Percentiles rank a stretch among this genome's conserved stretches.
Conservation (phyloP, 2,888 invertebrate species). For the Drosophila pseudotakahashii region DNA sequence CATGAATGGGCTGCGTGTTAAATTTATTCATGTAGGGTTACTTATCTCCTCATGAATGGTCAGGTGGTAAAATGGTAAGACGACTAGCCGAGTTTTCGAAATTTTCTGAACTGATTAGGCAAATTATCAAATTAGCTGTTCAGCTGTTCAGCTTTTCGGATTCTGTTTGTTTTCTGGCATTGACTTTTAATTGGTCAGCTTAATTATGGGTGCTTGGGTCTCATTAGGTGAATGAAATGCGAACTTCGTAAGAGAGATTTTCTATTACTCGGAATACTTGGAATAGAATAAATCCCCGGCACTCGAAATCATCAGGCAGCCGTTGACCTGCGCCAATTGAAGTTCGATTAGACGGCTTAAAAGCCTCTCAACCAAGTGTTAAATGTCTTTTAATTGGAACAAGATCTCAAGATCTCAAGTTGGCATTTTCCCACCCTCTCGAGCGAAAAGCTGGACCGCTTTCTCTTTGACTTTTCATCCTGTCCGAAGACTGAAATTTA, state of each 20-base stretch:
- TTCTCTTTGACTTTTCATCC: slow-evolving; percentile 42
- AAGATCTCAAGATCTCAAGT: not conserved
- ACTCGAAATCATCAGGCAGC: slow-evolving; percentile 23
- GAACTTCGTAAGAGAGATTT: slow-evolving; percentile 1
- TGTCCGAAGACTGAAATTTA: slow-evolving; percentile 28
- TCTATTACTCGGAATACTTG: not conserved
- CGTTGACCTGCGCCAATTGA: slow-evolving; percentile 49
- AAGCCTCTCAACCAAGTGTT: not conserved
- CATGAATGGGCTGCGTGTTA: slow-evolving; percentile 39
- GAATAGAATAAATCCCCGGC: not conserved
- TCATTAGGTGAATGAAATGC: slow-evolving; percentile 19
- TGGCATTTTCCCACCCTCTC: slow-evolving; percentile 27
- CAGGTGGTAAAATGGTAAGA: too few species aligned
- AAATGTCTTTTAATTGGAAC: slow-evolving; percentile 28
- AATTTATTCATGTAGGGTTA: slow-evolving; percentile 62
- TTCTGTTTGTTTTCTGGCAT: slow-evolving; percentile 33
- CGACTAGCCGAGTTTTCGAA: slow-evolving; percentile 22
- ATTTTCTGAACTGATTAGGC: slow-evolving; percentile 44
- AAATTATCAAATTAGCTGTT: slow-evolving; percentile 60
- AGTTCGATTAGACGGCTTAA: slow-evolving; percentile 38
- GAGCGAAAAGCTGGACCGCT: slow-evolving; percentile 13
- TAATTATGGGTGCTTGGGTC: slow-evolving; percentile 17
- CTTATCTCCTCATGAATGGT: slow-evolving; percentile 30
- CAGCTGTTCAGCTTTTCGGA: slow-evolving; percentile 16
- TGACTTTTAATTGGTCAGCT: slow-evolving; percentile 17